Base-by-base conservation (phyloP, 2,113 vertebrate species). In the Actinemys pallida region DNA sequence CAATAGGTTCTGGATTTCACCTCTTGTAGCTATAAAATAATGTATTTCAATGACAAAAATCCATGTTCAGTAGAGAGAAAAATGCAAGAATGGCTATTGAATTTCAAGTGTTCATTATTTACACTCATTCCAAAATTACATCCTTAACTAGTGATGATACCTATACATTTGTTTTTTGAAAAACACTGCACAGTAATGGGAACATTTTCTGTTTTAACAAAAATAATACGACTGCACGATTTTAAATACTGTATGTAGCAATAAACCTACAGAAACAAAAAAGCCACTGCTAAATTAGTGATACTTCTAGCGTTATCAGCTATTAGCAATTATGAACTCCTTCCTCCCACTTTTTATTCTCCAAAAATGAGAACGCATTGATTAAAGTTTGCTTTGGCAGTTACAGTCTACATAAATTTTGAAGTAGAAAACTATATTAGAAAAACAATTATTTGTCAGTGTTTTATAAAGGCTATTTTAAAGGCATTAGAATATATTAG, bases 241-340 rank as follows among this genome's bases (percentile, higher is more conserved):
- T 97, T 96, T 93, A 97, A 97, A 88, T 95, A 97, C 81, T 94
- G 92, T 91, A 95, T 94, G 90, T 90, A 94, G 94, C 79, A 93
- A 93, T 95, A 96, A 97, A 89, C 90, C 96, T 83, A 97, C 95
- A 93, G 95, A 97, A 97, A 97, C 96, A 97, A 97, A 97, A 97
- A 94, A 97, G 97, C 94, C 94, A 96, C 95, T 97, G 96, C 94
- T 96, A 92, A 97, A 97, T 97, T 97, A 97, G 94, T 94, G 92
- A 96, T 96, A 96, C 93, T 97, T 94, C 89, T 92, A 96, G 96
- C 93, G 93, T 93, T 96, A 93, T 88, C 92, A 95, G 90, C 97
- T 96, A 96, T 96, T 97, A 97, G 96, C 95, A 97, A 97, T 97
- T 97, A 97, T 80, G 86, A 97, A 96, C 84, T 96, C 93, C 81